Evolutionary conservation across 2,113 vertebrate species (phyloP).

Genomic region (Hippotragus niger): DNA sequence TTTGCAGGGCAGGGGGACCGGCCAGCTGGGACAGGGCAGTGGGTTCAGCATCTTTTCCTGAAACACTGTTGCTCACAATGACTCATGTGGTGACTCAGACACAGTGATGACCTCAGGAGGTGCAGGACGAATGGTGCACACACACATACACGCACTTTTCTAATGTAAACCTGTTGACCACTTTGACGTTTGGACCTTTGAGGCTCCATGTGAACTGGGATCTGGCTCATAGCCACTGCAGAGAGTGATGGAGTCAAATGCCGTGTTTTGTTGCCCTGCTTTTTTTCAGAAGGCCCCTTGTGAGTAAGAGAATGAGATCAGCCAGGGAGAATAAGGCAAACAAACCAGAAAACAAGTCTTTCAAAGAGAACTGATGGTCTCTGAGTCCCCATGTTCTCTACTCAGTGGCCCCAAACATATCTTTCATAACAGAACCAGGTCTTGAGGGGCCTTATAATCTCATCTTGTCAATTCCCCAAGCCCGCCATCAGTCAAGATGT

Average conservation of each 20-base stretch:
- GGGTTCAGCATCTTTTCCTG: not conserved
- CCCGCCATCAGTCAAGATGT: not conserved
- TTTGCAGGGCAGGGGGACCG: not conserved
- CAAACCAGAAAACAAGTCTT: not conserved
- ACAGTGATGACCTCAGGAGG: not conserved
- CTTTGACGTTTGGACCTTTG: not conserved
- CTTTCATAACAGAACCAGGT: not conserved
- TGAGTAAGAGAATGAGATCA: constrained; percentile 59
- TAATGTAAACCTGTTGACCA: not conserved
- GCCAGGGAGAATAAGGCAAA: not conserved
- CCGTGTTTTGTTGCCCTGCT: constrained; percentile 10
- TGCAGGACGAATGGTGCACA: not conserved
- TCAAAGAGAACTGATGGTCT: not conserved
- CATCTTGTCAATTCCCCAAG: not conserved
- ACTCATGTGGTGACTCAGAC: not conserved
- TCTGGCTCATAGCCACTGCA: not conserved
- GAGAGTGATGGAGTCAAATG: not conserved
- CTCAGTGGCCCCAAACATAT: not conserved
- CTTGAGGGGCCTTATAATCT: not conserved
- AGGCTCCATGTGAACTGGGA: not conserved
- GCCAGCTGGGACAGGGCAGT: not conserved
- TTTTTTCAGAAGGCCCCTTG: constrained; percentile 33
- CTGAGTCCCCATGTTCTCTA: not conserved
- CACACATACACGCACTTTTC: not conserved
- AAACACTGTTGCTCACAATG: not conserved